These are phyloP conservation scores for Danio choprae DNA, from an alignment of 2,797 vertebrate species.

Conservation along the genomic window DNA sequence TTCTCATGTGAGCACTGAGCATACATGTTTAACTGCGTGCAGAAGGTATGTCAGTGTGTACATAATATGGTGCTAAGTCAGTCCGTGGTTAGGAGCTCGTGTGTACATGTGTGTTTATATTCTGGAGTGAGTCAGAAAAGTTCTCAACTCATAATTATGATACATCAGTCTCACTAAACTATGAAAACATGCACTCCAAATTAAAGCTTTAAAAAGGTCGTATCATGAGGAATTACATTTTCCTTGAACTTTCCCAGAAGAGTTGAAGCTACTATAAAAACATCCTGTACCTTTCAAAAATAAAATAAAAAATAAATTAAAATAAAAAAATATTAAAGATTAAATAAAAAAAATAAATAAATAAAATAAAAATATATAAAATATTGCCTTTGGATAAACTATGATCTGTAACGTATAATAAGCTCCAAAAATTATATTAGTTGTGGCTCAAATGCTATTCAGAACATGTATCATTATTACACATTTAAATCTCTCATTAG, in stretches of 20 bases:
- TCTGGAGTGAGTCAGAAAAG: constrained; percentile 8
- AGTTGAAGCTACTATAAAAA: background rate
- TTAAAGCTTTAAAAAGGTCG: background rate
- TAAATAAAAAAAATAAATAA: too few relatives aligned
- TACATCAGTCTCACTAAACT: background rate
- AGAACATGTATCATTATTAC: background rate
- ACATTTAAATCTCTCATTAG: background rate
- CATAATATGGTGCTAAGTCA: background rate
- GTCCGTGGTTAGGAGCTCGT: background rate
- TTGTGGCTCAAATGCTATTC: background rate
- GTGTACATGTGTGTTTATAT: background rate
- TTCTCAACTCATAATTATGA: background rate
- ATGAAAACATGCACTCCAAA: constrained; percentile 2
- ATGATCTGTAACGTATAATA: too few relatives aligned
- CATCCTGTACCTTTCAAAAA: background rate
- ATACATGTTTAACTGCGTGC: background rate
- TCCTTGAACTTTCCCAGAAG: background rate
- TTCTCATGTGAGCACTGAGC: constrained; percentile 44
- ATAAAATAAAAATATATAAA: too few relatives aligned
- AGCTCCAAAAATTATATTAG: too few relatives aligned
- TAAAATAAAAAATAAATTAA: too few relatives aligned
- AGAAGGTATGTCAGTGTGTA: constrained; percentile 1
- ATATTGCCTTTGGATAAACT: too few relatives aligned
- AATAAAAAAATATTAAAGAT: too few relatives aligned
- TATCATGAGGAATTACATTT: background rate